phyloP scores from a whole-genome alignment of 2,113 vertebrate genomes.

The Chunga burmeisteri region DNA sequence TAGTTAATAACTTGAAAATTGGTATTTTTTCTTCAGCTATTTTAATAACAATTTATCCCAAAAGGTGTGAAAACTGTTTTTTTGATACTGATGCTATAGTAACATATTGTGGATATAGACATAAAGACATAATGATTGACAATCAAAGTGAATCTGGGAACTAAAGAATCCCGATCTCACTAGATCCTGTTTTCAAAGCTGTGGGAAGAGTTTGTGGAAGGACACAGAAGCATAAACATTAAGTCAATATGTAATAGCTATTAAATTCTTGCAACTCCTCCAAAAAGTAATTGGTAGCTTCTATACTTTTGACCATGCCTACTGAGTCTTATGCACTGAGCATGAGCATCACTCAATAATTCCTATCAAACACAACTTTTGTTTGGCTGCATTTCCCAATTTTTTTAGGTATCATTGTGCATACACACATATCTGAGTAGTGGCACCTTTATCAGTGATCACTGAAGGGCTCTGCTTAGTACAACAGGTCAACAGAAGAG shows the following conservation, averaged over 20 bases:
- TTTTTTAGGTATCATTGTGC: background rate
- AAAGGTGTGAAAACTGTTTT: background rate
- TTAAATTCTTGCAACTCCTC: background rate
- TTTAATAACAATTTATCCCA: background rate
- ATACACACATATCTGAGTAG: background rate
- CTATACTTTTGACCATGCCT: background rate
- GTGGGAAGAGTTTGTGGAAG: background rate
- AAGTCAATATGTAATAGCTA: background rate
- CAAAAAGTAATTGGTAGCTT: background rate
- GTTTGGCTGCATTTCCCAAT: background rate
- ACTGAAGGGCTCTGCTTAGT: background rate
- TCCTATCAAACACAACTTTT: background rate
- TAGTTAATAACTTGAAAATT: background rate
- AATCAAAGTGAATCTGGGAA: background rate
- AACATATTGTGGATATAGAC: background rate
- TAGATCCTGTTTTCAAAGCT: background rate
- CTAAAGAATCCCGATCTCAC: background rate
- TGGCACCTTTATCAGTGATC: background rate
- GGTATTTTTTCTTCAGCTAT: background rate
- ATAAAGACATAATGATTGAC: background rate
- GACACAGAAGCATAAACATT: background rate
- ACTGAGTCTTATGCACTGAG: background rate
- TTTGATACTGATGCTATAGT: background rate
- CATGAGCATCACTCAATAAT: background rate
- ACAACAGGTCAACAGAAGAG: background rate